phyloP scores from a whole-genome alignment of 2,113 vertebrate genomes.

The Procavia capensis region DNA sequence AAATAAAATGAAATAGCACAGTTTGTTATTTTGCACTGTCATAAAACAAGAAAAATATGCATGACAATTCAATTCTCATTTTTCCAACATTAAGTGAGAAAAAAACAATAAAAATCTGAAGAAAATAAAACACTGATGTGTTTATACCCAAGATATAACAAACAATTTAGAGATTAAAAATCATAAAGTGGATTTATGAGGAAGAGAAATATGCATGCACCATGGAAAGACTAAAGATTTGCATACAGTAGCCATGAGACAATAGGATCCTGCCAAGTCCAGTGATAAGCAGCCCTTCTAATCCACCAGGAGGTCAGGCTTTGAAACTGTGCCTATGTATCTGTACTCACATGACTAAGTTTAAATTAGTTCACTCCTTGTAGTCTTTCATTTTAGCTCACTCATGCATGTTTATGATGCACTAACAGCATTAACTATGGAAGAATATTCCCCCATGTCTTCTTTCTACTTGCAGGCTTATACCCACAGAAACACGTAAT shows the following conservation, averaged over 20 bases:
- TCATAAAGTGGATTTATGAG: background rate
- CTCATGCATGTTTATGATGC: background rate
- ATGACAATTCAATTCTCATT: background rate
- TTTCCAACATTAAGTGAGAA: background rate
- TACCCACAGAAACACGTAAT: background rate
- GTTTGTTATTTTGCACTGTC: background rate
- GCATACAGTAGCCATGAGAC: background rate
- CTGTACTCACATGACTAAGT: background rate
- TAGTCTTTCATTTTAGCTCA: background rate
- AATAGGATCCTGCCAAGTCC: background rate
- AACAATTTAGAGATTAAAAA: background rate
- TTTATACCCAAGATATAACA: background rate
- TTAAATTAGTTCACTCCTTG: background rate
- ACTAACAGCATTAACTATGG: background rate
- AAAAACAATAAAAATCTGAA: background rate
- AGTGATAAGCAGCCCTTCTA: background rate
- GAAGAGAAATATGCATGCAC: background rate
- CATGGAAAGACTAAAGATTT: background rate
- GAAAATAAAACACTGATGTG: background rate
- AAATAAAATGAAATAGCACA: background rate
- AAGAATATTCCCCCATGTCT: background rate
- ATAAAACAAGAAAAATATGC: background rate
- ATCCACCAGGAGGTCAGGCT: background rate
- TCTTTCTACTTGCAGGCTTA: background rate
- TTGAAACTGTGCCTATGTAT: background rate